Evolutionary conservation across 2,797 vertebrate species (phyloP).

Genomic region (Discoglossus pictus): DNA sequence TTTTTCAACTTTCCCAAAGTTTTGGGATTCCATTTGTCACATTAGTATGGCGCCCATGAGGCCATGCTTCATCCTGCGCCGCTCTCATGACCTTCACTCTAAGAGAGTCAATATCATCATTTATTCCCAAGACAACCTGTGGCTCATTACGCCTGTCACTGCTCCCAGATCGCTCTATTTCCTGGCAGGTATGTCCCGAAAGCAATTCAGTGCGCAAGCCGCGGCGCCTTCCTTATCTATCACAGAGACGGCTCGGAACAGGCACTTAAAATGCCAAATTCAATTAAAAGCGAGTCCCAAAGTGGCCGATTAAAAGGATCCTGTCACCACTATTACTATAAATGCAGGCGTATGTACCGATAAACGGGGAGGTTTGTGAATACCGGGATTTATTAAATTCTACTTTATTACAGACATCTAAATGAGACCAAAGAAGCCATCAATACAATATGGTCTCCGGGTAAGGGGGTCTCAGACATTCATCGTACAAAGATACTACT

Average conservation of each 20-base stretch:
- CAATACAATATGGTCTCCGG: no score
- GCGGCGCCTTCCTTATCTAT: conserved; percentile 7
- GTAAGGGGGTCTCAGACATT: no score
- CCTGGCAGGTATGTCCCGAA: conserved; percentile 26
- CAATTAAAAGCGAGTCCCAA: conserved; percentile 29
- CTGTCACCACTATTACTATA: no score
- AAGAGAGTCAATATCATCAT: conserved; percentile 33
- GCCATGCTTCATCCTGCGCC: neutral
- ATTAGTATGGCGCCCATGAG: neutral
- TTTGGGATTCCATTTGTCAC: conserved; percentile 24
- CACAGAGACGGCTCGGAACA: neutral
- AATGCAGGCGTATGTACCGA: no score
- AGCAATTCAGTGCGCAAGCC: conserved; percentile 12
- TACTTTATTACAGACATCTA: no score
- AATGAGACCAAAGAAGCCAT: no score
- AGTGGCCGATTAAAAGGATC: conserved; percentile 16
- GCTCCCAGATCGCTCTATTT: conserved; percentile 29
- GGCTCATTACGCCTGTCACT: conserved; percentile 37
- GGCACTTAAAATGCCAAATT: conserved; percentile 37
- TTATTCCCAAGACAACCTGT: conserved; percentile 21
- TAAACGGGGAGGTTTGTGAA: no score
- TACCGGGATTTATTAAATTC: no score
- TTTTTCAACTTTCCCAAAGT: conserved; percentile 28
- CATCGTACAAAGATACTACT: no score
- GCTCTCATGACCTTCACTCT: conserved; percentile 33